Percentiles rank a stretch among this genome's conserved stretches.
Evolutionary conservation across 2,888 invertebrate species (phyloP).

Genomic region (Craniophora ligustri): DNA sequence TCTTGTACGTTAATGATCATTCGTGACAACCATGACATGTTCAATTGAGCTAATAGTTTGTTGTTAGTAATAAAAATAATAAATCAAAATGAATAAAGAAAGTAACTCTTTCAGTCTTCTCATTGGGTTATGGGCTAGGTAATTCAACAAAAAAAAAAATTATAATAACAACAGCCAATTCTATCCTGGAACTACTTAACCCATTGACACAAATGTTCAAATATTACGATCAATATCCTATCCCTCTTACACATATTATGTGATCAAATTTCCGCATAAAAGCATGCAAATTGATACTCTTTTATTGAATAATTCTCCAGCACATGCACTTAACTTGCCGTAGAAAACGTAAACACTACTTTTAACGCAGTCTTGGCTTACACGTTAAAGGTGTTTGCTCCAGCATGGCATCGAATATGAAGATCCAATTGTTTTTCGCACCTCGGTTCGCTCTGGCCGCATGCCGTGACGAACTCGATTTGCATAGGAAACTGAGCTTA

Average conservation of each 20-base stretch:
- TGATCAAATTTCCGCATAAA: constrained; percentile 18
- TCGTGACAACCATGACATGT: too few species aligned
- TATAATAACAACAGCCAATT: too few species aligned
- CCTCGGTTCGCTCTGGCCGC: constrained; percentile 35
- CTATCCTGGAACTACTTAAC: too few species aligned
- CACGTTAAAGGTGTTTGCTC: constrained; percentile 34
- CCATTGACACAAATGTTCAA: too few species aligned
- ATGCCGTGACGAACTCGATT: constrained; percentile 72
- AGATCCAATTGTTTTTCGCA: constrained; percentile 54
- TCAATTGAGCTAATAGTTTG: too few species aligned
- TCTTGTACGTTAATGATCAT: too few species aligned
- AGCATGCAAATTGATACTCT: constrained; percentile 30
- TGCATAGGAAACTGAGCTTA: constrained; percentile 72
- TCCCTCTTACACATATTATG: constrained; percentile 2
- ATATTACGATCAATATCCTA: too few species aligned
- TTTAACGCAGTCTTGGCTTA: constrained; percentile 37
- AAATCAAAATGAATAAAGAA: too few species aligned
- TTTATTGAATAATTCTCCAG: constrained; percentile 29
- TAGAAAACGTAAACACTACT: constrained; percentile 20
- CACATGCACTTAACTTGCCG: constrained; percentile 15
- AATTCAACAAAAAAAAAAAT: too few species aligned
- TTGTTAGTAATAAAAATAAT: too few species aligned
- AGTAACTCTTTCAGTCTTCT: too few species aligned
- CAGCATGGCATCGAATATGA: constrained; percentile 38
- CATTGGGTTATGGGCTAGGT: too few species aligned